Percentiles rank a stretch among this genome's conserved stretches.
Conservation (phyloP, 2,888 invertebrate species). For the Listrodromus nycthemerus region DNA sequence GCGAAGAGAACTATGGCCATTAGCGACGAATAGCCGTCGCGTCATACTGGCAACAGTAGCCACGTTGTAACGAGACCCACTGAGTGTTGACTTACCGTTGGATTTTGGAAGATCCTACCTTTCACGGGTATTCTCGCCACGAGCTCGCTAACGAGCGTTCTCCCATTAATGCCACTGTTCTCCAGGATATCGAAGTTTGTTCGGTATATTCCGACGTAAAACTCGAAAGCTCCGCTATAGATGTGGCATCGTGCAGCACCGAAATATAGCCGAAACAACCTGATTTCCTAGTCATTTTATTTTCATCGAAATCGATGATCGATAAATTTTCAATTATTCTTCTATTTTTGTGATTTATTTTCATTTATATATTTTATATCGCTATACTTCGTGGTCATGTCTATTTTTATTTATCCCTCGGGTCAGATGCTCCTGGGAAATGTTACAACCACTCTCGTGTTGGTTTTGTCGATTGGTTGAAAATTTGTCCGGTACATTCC, state of each 20-base stretch:
- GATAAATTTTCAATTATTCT: not conserved
- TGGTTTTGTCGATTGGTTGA: too few relatives aligned
- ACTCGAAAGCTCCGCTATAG: not conserved
- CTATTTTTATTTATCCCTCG: too few relatives aligned
- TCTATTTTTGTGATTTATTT: too few relatives aligned
- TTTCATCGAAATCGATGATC: not conserved
- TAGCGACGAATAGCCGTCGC: constrained; percentile 30
- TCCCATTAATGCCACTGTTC: constrained; percentile 22
- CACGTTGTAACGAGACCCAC: constrained; percentile 7
- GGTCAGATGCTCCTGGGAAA: too few relatives aligned
- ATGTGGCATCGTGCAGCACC: not conserved
- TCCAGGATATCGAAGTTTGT: constrained; percentile 8
- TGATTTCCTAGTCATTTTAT: not conserved
- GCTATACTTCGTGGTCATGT: too few relatives aligned
- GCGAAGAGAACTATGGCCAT: constrained; percentile 19
- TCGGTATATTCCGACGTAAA: not conserved
- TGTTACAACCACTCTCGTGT: too few relatives aligned
- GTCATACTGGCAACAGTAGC: constrained; percentile 11
- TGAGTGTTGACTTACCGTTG: constrained; percentile 16
- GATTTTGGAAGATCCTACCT: constrained; percentile 6
- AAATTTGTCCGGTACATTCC: constrained; percentile 2
- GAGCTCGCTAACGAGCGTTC: constrained; percentile 19
- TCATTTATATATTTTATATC: too few relatives aligned
- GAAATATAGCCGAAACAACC: not conserved
- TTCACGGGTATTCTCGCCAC: constrained; percentile 6